Base-by-base conservation (phyloP, 2,888 invertebrate genomes). In the Caenorhabditis japonica region DNA sequence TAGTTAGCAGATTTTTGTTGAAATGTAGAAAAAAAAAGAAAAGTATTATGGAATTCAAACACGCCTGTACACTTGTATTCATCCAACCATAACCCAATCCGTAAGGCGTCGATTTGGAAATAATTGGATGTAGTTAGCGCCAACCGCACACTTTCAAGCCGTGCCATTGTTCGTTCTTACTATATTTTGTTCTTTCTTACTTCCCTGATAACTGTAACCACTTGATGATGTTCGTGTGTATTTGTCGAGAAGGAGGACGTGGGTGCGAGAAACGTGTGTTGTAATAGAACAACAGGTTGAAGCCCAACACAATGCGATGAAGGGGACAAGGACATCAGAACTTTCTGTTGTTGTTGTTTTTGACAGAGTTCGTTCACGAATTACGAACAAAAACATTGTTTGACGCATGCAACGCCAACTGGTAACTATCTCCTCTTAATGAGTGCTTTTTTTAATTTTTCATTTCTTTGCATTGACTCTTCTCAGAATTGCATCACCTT, bases 71-170 rank as follows among this genome's bases (percentile, higher is more conserved):
- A 27, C 44, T 27, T 13, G 38, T 39, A 61, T 56, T 47, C 70
- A 61, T 27, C 46, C 70, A 70, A 56, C 70, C 70, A 61, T 70
- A 56, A 61, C 61, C 47, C 70, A 61, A 69, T 69, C 60, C 52
- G 69, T 60, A 61, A 61, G 70, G 56, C 61, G 56, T 70, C 52
- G 70, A 70, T 70, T 70, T 70, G 70, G 70, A 70, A 70, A 70
- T 70, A 70, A 70, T 70, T 70, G 70, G 56, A 70, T 55, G 56
- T 66, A 60, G 70, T 69, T 60, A 53, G 15, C 64, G 64, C 64
- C 64, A 64, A 30, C 34, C 47, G 25, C 5, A 53, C 47, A 53
- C 64, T 55, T 64, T 39, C 34, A 47, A 55, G 47, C 47, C 41
- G 64, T 55, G 66, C 66, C 66, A 59, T 17, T 4, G 34, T 25